Percentiles rank a stretch among this genome's conserved stretches.
Evolutionary conservation across 2,113 vertebrate genomes (phyloP).

Genomic region (Eublepharis macularius): DNA sequence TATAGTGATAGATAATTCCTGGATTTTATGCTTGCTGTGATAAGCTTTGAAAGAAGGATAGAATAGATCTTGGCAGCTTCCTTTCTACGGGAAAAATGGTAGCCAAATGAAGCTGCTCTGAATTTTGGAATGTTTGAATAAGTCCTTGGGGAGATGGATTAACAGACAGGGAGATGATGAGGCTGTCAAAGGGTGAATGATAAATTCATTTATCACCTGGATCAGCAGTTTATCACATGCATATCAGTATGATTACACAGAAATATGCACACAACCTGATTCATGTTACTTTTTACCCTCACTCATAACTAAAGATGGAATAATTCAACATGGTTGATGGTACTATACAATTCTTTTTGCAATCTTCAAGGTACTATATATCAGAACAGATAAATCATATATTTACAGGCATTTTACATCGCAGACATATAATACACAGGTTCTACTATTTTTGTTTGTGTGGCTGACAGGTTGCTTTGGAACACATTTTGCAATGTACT

Average conservation of each 20-base stretch:
- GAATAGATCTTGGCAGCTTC: constrained; percentile 42
- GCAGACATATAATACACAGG: not conserved
- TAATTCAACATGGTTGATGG: constrained; percentile 37
- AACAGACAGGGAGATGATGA: constrained; percentile 65
- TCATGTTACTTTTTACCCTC: constrained; percentile 59
- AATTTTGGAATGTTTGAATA: constrained; percentile 49
- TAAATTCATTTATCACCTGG: constrained; percentile 70
- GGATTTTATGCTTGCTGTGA: constrained; percentile 3
- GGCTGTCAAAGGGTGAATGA: constrained; percentile 66
- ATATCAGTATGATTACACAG: constrained; percentile 63
- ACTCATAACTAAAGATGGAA: constrained; percentile 33
- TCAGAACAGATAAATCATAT: constrained; percentile 12
- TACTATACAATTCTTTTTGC: constrained; percentile 37
- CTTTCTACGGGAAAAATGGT: constrained; percentile 48
- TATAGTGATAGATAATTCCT: not conserved
- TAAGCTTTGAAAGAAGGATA: constrained; percentile 26
- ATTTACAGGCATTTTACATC: not conserved
- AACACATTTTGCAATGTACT: not conserved
- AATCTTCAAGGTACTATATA: not conserved
- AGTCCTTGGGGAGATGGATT: constrained; percentile 63
- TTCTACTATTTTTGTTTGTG: not conserved
- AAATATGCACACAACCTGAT: constrained; percentile 60
- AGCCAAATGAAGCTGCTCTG: constrained; percentile 59
- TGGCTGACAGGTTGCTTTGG: not conserved
- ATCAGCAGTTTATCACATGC: constrained; percentile 60